Percentiles rank a stretch among this genome's conserved stretches.
Conservation (phyloP, 2,888 invertebrate genomes). For the Tryphoninae sp. region DNA sequence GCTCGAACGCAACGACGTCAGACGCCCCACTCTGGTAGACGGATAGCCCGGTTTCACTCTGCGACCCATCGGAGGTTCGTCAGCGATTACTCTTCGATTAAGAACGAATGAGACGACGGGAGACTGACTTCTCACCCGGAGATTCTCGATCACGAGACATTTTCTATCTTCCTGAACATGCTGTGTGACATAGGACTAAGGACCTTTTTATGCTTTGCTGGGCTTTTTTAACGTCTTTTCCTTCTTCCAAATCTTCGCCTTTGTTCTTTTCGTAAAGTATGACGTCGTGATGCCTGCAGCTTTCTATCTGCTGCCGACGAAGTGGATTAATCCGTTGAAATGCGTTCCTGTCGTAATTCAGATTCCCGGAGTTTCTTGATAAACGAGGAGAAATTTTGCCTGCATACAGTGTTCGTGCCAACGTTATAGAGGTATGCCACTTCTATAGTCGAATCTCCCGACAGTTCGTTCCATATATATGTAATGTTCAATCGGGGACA, state of each 20-base stretch:
- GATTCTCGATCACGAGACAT: background rate
- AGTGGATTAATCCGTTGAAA: constrained; percentile 68
- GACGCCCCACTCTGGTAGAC: constrained; percentile 20
- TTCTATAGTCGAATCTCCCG: background rate
- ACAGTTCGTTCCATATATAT: background rate
- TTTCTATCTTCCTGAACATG: constrained; percentile 7
- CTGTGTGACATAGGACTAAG: background rate
- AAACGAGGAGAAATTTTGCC: constrained; percentile 17
- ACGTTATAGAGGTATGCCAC: background rate
- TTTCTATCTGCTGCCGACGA: constrained; percentile 21
- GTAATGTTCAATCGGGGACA: background rate
- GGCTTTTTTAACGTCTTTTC: background rate
- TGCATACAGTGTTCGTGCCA: background rate
- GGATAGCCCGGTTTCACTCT: constrained; percentile 27
- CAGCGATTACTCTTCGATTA: constrained; percentile 61
- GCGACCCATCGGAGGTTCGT: constrained; percentile 48
- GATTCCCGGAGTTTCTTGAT: constrained; percentile 6
- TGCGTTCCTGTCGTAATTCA: constrained; percentile 60
- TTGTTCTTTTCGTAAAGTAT: background rate
- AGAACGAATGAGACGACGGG: constrained; percentile 29
- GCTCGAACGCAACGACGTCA: constrained; percentile 3
- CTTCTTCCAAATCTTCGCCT: background rate
- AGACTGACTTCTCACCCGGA: too few relatives aligned
- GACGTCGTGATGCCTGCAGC: background rate
- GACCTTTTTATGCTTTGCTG: constrained; percentile 14